These are phyloP conservation scores for Drosophila longiperda DNA, from an alignment of 2,888 invertebrate species.

Conservation along the genomic window DNA sequence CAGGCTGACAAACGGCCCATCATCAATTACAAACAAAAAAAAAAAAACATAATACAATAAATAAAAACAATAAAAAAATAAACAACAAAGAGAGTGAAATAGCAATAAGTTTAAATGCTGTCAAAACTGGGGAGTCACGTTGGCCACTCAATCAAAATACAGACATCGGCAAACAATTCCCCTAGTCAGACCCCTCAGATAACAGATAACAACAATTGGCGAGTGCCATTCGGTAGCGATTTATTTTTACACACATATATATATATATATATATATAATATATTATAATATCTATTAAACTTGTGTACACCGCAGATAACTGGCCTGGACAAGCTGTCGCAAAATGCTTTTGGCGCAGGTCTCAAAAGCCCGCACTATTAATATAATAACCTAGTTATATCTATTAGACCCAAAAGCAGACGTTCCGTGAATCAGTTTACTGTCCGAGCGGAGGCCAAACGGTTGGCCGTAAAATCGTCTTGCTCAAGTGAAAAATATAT, in stretches of 20 bases:
- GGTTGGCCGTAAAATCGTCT: conserved; percentile 54
- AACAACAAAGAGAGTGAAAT: conserved; percentile 32
- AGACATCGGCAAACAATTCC: conserved; percentile 78
- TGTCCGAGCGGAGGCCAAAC: conserved; percentile 56
- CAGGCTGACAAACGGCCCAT: conserved; percentile 48
- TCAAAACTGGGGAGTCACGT: conserved; percentile 47
- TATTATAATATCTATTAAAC: conserved; percentile 3
- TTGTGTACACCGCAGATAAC: conserved; percentile 54
- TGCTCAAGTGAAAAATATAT: conserved; percentile 5
- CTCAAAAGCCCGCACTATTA: conserved; percentile 75
- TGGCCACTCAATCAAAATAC: conserved; percentile 78
- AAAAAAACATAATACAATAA: conserved; percentile 1
- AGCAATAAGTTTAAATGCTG: conserved; percentile 42
- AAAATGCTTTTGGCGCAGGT: conserved; percentile 54
- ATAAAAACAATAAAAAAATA: background rate
- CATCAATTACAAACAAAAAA: conserved; percentile 70
- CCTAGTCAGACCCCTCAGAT: conserved; percentile 25
- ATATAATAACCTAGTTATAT: conserved; percentile 79
- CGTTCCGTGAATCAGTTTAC: conserved; percentile 45
- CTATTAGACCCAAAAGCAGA: conserved; percentile 61
- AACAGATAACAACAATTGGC: conserved; percentile 65
- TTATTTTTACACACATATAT: conserved; percentile 4
- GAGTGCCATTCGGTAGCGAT: conserved; percentile 53
- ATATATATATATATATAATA: background rate
- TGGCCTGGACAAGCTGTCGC: conserved; percentile 65